These are phyloP conservation scores for Poicephalus gulielmi DNA, from an alignment of 2,113 vertebrate species.

Conservation along the genomic window DNA sequence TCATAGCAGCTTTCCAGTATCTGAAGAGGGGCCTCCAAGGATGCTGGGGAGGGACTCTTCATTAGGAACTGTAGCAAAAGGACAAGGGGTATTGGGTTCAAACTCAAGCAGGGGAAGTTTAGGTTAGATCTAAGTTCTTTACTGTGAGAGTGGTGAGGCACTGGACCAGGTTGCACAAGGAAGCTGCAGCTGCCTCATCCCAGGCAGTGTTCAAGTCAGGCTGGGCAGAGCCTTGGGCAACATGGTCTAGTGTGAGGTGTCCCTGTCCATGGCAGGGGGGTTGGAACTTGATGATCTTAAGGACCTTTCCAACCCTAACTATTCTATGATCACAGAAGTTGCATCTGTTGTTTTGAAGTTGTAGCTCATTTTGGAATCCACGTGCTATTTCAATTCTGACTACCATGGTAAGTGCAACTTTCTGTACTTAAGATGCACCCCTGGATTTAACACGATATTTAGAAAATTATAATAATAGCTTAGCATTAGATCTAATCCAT, in stretches of 20 bases:
- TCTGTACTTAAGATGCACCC: background rate
- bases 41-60: background rate
- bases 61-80: background rate
- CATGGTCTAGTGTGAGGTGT: background rate
- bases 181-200: background rate
- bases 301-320: background rate
- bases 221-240: background rate
- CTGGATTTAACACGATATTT: background rate
- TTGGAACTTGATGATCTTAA: too few species aligned
- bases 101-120: background rate
- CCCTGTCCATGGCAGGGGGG: too few species aligned
- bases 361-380: background rate
- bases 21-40: background rate
- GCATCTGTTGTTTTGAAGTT: background rate
- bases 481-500: background rate
- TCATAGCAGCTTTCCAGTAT: background rate
- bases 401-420: background rate
- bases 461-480: background rate
- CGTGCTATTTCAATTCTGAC: rapidly evolving
- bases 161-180: background rate
- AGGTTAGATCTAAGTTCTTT: background rate
- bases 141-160: background rate
- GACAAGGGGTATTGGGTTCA: background rate
- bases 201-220: background rate
- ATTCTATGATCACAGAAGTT: background rate